These are phyloP conservation scores for Balanococcus diminutus DNA, from an alignment of 2,888 invertebrate genomes.

Conservation along the genomic window DNA sequence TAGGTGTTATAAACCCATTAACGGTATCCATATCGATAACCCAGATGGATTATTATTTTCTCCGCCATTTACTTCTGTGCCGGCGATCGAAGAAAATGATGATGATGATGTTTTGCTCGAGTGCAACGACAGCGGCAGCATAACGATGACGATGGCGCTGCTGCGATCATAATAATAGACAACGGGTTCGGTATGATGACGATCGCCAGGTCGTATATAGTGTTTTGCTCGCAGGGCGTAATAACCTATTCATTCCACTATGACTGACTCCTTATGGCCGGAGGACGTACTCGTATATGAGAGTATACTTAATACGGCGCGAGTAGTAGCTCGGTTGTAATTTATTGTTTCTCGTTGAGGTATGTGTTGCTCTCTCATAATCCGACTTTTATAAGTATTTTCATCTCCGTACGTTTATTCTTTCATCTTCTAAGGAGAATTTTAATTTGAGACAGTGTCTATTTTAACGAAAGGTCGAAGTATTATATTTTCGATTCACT, in stretches of 20 bases:
- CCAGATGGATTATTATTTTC: not conserved
- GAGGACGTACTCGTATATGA: not conserved
- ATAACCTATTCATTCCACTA: constrained; percentile 24
- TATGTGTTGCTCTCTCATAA: not conserved
- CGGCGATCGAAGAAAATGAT: not conserved
- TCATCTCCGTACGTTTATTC: not conserved
- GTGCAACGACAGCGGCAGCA: not conserved
- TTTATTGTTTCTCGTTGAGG: constrained; percentile 19
- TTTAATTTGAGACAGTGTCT: too few species aligned
- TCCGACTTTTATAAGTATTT: not conserved
- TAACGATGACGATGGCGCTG: not conserved
- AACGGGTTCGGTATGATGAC: not conserved
- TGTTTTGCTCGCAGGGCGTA: constrained; percentile 9
- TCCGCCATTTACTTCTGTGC: not conserved
- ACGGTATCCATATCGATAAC: constrained; percentile 4
- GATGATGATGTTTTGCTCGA: constrained; percentile 5
- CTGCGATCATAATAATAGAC: constrained; percentile 1
- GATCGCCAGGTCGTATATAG: not conserved
- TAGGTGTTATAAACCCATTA: not conserved
- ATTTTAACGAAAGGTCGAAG: too few species aligned
- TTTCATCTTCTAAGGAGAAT: too few species aligned
- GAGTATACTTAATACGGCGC: not conserved
- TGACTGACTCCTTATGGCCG: constrained; percentile 16
- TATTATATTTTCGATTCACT: too few species aligned
- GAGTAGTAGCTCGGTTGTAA: not conserved